Conservation (phyloP, 2,888 invertebrate genomes). For the Cerceris rybyensis region DNA sequence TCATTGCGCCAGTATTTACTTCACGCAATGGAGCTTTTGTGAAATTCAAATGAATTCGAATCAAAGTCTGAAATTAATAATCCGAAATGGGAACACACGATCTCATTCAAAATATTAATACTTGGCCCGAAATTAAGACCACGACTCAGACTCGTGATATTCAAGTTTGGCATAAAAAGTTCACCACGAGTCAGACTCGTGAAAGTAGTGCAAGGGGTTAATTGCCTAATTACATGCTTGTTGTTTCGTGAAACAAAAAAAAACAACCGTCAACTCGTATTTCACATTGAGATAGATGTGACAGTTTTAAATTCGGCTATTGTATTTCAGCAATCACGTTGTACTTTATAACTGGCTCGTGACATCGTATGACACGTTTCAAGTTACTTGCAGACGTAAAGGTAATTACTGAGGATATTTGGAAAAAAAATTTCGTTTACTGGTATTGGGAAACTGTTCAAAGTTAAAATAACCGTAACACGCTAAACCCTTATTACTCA, state of each 20-base stretch:
- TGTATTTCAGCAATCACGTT: constrained; percentile 37
- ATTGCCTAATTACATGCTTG: no score
- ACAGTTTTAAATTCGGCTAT: constrained; percentile 18
- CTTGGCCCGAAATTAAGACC: no score
- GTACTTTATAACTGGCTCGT: constrained; percentile 25
- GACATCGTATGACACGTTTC: constrained; percentile 28
- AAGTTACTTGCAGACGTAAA: constrained; percentile 13
- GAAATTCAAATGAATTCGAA: no score
- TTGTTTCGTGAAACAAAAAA: neutral
- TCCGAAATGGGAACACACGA: no score
- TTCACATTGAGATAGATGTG: constrained; percentile 1
- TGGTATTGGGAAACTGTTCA: neutral
- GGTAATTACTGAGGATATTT: neutral
- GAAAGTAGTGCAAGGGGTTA: no score
- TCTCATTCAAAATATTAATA: no score
- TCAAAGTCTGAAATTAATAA: no score
- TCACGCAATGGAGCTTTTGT: no score
- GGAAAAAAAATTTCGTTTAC: neutral
- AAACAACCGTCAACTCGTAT: neutral
- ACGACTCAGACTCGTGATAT: no score
- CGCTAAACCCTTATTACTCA: constrained; percentile 14
- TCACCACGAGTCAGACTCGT: no score
- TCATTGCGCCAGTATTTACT: no score
- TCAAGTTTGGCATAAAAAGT: no score
- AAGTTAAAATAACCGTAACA: neutral